Conservation (phyloP, 2,888 invertebrate species). For the Lomographa bimaculata region DNA sequence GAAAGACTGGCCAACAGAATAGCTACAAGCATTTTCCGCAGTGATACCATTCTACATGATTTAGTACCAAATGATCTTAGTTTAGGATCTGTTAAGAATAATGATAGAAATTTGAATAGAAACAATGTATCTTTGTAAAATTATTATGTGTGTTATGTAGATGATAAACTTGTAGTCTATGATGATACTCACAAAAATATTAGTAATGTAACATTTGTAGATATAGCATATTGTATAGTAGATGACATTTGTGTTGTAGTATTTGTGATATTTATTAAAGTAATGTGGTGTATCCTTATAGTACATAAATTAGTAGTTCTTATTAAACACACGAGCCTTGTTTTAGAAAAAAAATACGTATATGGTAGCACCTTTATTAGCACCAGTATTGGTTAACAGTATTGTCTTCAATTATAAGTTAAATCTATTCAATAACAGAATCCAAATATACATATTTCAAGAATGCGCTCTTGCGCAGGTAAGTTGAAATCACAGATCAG, state of each 20-base stretch:
- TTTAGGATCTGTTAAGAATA: constrained; percentile 60
- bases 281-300: constrained; percentile 10
- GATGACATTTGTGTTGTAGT: constrained; percentile 8
- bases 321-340: too few relatives aligned
- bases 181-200: constrained; percentile 33
- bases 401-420: constrained; percentile 5
- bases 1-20: constrained; percentile 70
- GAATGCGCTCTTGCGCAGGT: constrained; percentile 15
- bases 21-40: constrained; percentile 73
- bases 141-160: constrained; percentile 10
- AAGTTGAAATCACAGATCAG: constrained; percentile 30
- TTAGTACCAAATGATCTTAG: constrained; percentile 78
- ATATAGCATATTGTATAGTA: constrained; percentile 20
- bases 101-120: constrained; percentile 53
- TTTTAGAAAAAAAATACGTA: too few relatives aligned
- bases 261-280: constrained; percentile 11
- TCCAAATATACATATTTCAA: constrained; percentile 7
- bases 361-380: constrained; percentile 44
- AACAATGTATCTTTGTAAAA: constrained; percentile 59
- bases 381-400: constrained; percentile 12
- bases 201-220: constrained; percentile 32
- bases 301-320: constrained; percentile 8
- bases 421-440: neutral
- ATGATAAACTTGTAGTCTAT: constrained; percentile 27
- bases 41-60: constrained; percentile 72